phyloP scores from a whole-genome alignment of 2,797 vertebrate genomes.

The Chelonia mydas region DNA sequence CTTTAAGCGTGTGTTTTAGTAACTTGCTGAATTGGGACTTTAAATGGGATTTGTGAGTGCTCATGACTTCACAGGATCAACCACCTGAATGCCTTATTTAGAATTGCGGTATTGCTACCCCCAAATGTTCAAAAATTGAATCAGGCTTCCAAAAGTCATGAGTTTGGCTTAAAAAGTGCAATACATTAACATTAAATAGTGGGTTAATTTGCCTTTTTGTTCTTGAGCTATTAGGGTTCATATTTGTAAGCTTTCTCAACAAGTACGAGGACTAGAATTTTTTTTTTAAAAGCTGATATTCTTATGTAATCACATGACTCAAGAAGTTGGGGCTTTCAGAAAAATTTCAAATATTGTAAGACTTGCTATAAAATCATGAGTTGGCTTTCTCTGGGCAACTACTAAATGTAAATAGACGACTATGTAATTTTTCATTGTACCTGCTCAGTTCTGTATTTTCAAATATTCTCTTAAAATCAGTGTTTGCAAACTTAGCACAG shows the following conservation, averaged over 20 bases:
- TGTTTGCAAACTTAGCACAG: not conserved
- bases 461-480: not conserved
- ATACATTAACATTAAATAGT: not conserved
- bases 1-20: not conserved
- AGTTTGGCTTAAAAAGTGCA: not conserved
- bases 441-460: not conserved
- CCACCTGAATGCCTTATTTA: not conserved
- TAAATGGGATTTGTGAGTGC: not conserved
- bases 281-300: not conserved
- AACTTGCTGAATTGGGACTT: not conserved
- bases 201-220: not conserved
- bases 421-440: not conserved
- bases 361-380: not conserved
- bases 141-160: not conserved
- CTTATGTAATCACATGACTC: not conserved
- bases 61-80: not conserved
- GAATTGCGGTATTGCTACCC: not conserved
- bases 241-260: not conserved
- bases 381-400: not conserved
- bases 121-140: not conserved
- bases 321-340: not conserved
- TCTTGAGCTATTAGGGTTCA: not conserved
- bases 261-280: not conserved
- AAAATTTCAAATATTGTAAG: not conserved
- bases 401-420: not conserved